Evolutionary conservation across 53 echinoderm and acorn worm genomes (phyloP), one percentile per base, ranked within the genome.

Genomic region (Echinometra lucunter): DNA sequence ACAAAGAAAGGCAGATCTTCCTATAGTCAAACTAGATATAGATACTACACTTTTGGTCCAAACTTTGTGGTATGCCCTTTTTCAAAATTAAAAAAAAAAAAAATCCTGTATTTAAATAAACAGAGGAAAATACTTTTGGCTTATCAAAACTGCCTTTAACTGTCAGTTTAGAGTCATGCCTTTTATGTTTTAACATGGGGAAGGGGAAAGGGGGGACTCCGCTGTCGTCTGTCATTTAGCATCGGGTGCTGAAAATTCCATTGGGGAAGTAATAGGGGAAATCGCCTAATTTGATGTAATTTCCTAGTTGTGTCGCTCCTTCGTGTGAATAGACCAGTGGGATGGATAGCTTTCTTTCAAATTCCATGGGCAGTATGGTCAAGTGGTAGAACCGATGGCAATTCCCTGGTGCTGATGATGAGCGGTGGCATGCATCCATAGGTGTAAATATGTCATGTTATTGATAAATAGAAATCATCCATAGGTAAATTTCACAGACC

Each of bases 241-340:
- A 30, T 13, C 10, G 37, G 49, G 89, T 91, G 67, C 91, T 45
- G 91, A 91, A 69, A 91, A 45, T 45, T 93, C 93, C 93, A 78
- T 53, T 72, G 55, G 91, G 94, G 94, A 94, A 94, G 94, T 85
- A 94, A 94, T 94, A 57, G 94, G 94, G 93, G 94, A 94, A 94
- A 85, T 85, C 44, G 85, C 63, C 87, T 94, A 94, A 94, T 94
- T 94, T 94, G 87, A 94, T 94, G 66, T 82, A 94, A 94, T 94
- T 94, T 94, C 94, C 94, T 58, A 35, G 66, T 78, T 44, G 82
- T 83, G 85, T 63, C 66, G 94, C 85, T 92, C 74, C 35, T 63
- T 44, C 74, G 55, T 78, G 92, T 80, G 92, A 78, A 72, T 45
- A 74, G 78, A 45, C 57, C 49, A 32, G 78, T 80, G 92, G 72